phyloP scores from a whole-genome alignment of 2,797 vertebrate species.

The Yasuhikotakia modesta region DNA sequence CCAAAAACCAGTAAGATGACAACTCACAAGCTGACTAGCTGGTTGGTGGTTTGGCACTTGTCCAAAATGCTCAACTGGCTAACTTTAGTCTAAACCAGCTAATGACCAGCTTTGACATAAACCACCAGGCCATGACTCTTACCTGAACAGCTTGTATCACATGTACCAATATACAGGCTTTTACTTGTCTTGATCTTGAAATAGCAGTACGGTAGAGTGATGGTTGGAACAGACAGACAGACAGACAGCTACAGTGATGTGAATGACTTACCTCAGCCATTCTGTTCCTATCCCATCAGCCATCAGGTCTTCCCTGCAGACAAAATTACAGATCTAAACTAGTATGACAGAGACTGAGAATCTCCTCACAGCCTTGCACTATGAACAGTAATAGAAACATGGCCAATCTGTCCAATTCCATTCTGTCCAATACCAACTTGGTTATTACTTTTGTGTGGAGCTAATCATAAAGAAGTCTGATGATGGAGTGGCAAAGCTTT shows the following conservation, averaged over 20 bases:
- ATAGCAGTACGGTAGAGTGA: background rate
- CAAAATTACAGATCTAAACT: slow-evolving; percentile 45
- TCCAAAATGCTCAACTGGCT: too few relatives aligned
- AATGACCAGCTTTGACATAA: background rate
- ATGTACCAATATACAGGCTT: background rate
- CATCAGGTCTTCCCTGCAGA: slow-evolving; percentile 39
- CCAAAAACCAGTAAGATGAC: too few relatives aligned
- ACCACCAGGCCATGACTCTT: background rate
- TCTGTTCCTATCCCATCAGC: slow-evolving; percentile 32
- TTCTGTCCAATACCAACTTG: slow-evolving; percentile 7
- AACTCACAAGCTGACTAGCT: too few relatives aligned
- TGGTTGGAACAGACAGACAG: background rate
- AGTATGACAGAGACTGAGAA: slow-evolving; percentile 44
- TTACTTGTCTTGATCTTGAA: slow-evolving; percentile 2
- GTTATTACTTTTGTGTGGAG: slow-evolving; percentile 36
- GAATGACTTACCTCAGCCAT: slow-evolving; percentile 35
- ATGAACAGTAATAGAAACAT: slow-evolving; percentile 44
- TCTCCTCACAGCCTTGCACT: slow-evolving; percentile 33
- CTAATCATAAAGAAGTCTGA: slow-evolving; percentile 37
- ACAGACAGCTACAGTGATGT: slow-evolving; percentile 8
- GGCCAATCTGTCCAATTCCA: slow-evolving; percentile 32
- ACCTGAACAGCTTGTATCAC: background rate
- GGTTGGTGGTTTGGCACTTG: too few relatives aligned
- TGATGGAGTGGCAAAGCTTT: background rate
- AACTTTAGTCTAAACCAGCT: too few relatives aligned